Base-by-base conservation (phyloP, 2,113 vertebrate genomes). In the Perccottus glenii region DNA sequence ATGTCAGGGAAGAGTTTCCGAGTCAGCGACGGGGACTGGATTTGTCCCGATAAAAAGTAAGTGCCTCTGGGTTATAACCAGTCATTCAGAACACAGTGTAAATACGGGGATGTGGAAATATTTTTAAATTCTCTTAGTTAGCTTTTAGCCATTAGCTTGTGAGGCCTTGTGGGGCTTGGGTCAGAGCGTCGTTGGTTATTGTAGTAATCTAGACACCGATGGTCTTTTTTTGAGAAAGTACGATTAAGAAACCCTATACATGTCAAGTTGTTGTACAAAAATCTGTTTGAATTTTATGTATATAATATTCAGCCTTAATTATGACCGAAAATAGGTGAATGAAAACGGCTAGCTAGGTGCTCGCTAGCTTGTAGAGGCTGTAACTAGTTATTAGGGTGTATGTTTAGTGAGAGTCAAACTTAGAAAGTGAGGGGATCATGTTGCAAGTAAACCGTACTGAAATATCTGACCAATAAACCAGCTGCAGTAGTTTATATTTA, bases 1-100 rank as follows among this genome's bases (percentile, higher is more conserved):
- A 98, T 98, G 96, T 96, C 96, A 70, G 95, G 94, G 12, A 98
- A 99, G 93, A 98, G 96, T 93, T 99, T 99, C 89, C 94, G 97
- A 75, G 96, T 99, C 11, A 99, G 97, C 89, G 97, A 98, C 76
- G 96, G 97, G 1, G 97, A 99, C 87, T 99, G 97, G 97, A 96
- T 99, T 78, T 99, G 97, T 75, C 95, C 96, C 0, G 97, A 99
- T 90, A 98, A 99, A 88, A 99, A 99, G 96, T 98, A 93, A 94
- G 96, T 42, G 7, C 4, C 35, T 9, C 33, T 10, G 5, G 42
- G 5, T 0, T 2, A 27, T 0, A 4, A 14, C 5, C 9, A 8
- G 16, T 5, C 15, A 43, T 3, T 11, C 4, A 55, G 10, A 27
- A 6, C 0, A 1, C 0, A 0, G 4, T 15, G n/a, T 55, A 3